Evolutionary conservation across 2,888 invertebrate species (phyloP).

Genomic region (Daptonema setosum): DNA sequence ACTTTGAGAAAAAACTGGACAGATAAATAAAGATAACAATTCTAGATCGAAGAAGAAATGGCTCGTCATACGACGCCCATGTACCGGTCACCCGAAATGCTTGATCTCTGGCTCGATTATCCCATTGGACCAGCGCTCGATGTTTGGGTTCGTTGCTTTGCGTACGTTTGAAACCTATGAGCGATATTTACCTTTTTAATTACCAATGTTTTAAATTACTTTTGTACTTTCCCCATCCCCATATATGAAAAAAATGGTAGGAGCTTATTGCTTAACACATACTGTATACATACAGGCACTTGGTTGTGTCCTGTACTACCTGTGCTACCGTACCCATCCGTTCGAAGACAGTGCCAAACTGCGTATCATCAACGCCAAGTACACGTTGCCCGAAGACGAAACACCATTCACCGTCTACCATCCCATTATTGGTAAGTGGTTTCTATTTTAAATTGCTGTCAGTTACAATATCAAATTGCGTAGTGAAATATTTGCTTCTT

Average conservation of each 20-base stretch:
- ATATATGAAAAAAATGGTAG: too few relatives aligned
- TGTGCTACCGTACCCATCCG: slow-evolving; percentile 82
- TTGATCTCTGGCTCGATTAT: slow-evolving; percentile 87
- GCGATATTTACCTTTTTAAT: too few relatives aligned
- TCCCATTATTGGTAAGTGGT: slow-evolving; percentile 53
- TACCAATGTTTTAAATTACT: too few relatives aligned
- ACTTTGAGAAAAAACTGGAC: too few relatives aligned
- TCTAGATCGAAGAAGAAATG: slow-evolving; percentile 27
- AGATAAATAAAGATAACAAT: too few relatives aligned
- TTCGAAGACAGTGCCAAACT: slow-evolving; percentile 83
- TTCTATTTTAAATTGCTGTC: too few relatives aligned
- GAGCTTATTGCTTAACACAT: too few relatives aligned
- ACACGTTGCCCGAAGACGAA: slow-evolving; percentile 56
- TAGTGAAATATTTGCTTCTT: neutral
- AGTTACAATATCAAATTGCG: neutral
- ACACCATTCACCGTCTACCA: slow-evolving; percentile 61
- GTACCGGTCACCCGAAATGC: slow-evolving; percentile 95
- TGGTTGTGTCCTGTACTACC: slow-evolving; percentile 73
- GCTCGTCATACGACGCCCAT: slow-evolving; percentile 40
- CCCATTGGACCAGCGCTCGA: slow-evolving; percentile 73
- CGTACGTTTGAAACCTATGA: too few relatives aligned
- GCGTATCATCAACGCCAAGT: slow-evolving; percentile 86
- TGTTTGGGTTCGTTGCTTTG: slow-evolving; percentile 61
- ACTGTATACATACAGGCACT: slow-evolving; percentile 51
- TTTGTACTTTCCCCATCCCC: too few relatives aligned